These are phyloP conservation scores for Agrotis clavis DNA, from an alignment of 2,888 invertebrate species.

Conservation along the genomic window DNA sequence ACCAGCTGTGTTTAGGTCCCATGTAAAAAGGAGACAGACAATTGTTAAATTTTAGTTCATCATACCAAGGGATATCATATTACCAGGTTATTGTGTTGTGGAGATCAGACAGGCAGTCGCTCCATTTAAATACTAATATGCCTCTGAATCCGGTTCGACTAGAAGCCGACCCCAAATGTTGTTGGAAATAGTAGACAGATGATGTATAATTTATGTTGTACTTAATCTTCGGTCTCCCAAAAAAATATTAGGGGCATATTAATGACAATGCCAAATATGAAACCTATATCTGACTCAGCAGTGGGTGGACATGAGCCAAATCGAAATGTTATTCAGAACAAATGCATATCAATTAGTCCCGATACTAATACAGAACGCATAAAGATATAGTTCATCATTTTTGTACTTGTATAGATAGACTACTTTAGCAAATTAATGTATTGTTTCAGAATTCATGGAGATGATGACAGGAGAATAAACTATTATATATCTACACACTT, in stretches of 20 bases:
- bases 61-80: too few relatives aligned
- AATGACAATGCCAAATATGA: constrained; percentile 19
- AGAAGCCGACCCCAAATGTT: too few relatives aligned
- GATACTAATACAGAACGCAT: constrained; percentile 30
- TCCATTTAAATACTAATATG: too few relatives aligned
- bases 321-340: constrained; percentile 30
- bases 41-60: too few relatives aligned
- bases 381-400: background rate
- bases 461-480: constrained; percentile 98
- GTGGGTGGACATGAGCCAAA: constrained; percentile 42
- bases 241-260: background rate
- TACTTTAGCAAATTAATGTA: constrained; percentile 60
- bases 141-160: too few relatives aligned
- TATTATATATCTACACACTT: constrained; percentile 76
- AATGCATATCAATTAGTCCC: constrained; percentile 37
- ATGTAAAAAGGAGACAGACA: too few relatives aligned
- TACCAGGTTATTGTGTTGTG: too few relatives aligned
- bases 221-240: background rate
- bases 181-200: too few relatives aligned
- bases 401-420: constrained; percentile 2
- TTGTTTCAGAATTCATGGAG: constrained; percentile 97
- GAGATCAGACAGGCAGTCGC: too few relatives aligned
- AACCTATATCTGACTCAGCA: constrained; percentile 12
- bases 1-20: too few relatives aligned
- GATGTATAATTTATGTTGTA: background rate